These are phyloP conservation scores for Pygocentrus nattereri DNA, from an alignment of 2,797 vertebrate genomes.

Conservation along the genomic window DNA sequence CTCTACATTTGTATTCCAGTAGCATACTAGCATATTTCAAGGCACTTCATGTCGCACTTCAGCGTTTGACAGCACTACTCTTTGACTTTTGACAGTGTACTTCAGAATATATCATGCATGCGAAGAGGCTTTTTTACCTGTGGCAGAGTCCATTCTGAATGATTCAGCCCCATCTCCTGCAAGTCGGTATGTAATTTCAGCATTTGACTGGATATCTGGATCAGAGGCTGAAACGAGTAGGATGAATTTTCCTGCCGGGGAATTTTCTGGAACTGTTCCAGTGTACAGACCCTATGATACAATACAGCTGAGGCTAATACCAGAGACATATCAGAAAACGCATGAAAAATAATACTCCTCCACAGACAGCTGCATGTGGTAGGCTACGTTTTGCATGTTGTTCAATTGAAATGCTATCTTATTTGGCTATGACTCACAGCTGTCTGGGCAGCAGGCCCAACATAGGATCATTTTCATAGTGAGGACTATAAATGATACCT, in stretches of 20 bases:
- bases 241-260: conserved; percentile 79
- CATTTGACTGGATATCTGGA: conserved; percentile 85
- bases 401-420: conserved; percentile 2
- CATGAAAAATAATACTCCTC: background rate
- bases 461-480: conserved; percentile 2
- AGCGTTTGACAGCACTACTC: background rate
- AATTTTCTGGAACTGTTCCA: conserved; percentile 81
- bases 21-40: background rate
- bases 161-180: conserved; percentile 82
- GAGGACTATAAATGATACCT: conserved; percentile 69
- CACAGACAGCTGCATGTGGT: background rate
- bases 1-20: background rate
- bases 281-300: conserved; percentile 75
- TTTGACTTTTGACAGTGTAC: background rate
- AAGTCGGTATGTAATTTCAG: conserved; percentile 82
- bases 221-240: conserved; percentile 84
- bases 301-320: conserved; percentile 65
- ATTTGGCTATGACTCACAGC: background rate
- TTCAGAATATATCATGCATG: background rate
- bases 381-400: background rate
- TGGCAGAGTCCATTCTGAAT: conserved; percentile 81
- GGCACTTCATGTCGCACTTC: background rate
- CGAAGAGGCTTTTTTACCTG: conserved; percentile 73
- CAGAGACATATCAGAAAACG: background rate
- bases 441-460: background rate